phyloP scores from a whole-genome alignment of 30 jellyfish, hydroid and myxozoan genomes.

The Aurelia aurita complex sp. Pacific region DNA sequence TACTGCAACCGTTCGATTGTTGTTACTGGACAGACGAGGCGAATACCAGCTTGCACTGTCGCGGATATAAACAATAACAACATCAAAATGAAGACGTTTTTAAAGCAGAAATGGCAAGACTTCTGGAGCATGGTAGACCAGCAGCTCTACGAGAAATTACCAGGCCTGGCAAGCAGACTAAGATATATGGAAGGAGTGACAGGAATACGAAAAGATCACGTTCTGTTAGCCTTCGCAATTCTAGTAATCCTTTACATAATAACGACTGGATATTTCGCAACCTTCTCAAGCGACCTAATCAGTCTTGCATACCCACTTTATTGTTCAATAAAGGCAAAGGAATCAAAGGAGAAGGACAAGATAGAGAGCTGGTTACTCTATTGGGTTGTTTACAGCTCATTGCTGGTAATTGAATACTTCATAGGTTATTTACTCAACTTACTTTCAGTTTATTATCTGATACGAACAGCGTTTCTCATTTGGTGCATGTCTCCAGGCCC shows the following conservation, averaged over 20 bases:
- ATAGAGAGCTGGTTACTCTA: slow-evolving; percentile 39
- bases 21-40: background rate
- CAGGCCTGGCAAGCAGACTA: slow-evolving; percentile 36
- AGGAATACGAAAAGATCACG: slow-evolving; percentile 41
- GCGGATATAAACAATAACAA: background rate
- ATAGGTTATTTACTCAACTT: slow-evolving; percentile 36
- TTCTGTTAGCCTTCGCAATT: slow-evolving; percentile 1
- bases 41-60: slow-evolving; percentile 1
- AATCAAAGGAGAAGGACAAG: slow-evolving; percentile 1
- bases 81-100: slow-evolving; percentile 8
- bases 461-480: slow-evolving; percentile 39
- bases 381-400: slow-evolving; percentile 59
- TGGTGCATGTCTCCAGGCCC: slow-evolving; percentile 61
- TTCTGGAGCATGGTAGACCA: slow-evolving; percentile 46
- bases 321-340: slow-evolving; percentile 45
- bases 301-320: slow-evolving; percentile 52
- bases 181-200: slow-evolving; percentile 25
- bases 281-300: slow-evolving; percentile 36
- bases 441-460: slow-evolving; percentile 29
- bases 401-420: slow-evolving; percentile 26
- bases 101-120: slow-evolving; percentile 31
- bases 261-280: slow-evolving; percentile 38
- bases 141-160: slow-evolving; percentile 17
- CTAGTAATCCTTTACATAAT: slow-evolving; percentile 25
- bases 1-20: background rate